Base-by-base conservation (phyloP, 2,113 vertebrate genomes). In the Microcebus jonahi region DNA sequence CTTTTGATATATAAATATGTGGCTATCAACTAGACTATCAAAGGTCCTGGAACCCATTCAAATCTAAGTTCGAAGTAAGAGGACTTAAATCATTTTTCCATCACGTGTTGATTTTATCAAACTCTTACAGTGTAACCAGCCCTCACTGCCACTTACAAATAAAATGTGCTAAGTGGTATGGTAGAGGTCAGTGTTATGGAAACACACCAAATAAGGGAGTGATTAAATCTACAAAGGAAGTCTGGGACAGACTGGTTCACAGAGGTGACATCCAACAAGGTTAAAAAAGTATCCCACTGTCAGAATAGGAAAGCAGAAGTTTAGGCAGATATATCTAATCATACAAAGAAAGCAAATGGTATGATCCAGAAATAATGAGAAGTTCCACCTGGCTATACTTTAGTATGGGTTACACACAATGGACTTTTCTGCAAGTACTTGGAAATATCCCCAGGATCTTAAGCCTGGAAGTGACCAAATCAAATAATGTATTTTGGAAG, bases 1-100 rank as follows among this genome's bases (percentile, higher is more conserved):
- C 53, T 91, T 95, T 79, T 63, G 50, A 77, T 53, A 90, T 27
- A 20, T 82, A 95, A 89, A 83, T 55, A 81, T 65, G 31, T 81
- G 25, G 15, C 39, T 94, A 93, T 9, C 91, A 67, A 83, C 36
- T 79, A 65, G 48, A 68, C 81, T 85, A 86, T 5, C 48, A 81
- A 10, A 75, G 34, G 25, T 88, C 39, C 87, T 79, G 11, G 53
- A 92, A 76, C 31, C 34, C 88, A 90, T 53, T 15, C 31, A n/a
- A 29, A 94, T 20, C 48, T 87, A 91, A 93, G 31, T 91, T 96
- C 95, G 96, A 96, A 57, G 31, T 82, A 42, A 96, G 53, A 81
- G 4, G n/a, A 96, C 8, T 42, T 73, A 85, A 67, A 11, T 82
- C 2, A 61, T 87, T 91, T 91, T 95, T 93, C n/a, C 36, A 76